Evolutionary conservation across 2,113 vertebrate genomes (phyloP).

Genomic region (Gasterosteus aculeatus): DNA sequence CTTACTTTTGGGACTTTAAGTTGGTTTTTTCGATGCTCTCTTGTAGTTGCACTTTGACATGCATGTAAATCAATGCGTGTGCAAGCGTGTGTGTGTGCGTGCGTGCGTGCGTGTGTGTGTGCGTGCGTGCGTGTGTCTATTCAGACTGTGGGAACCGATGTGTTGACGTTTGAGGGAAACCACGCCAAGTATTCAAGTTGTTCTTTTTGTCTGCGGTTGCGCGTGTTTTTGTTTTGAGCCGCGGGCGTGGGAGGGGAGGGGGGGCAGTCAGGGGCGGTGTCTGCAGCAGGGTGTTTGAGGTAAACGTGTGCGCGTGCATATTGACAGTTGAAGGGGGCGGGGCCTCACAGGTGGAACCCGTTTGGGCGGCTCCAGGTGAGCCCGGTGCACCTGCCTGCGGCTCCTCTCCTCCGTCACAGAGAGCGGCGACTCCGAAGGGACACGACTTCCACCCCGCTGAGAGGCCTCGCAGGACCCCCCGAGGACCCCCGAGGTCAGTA

Average conservation of each 20-base stretch:
- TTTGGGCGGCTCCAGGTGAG: slow-evolving; percentile 59
- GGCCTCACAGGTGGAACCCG: slow-evolving; percentile 66
- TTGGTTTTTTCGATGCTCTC: too few relatives aligned
- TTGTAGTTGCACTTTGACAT: too few relatives aligned
- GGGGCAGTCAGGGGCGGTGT: slow-evolving; percentile 58
- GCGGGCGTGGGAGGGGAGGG: too few relatives aligned
- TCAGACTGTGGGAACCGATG: not conserved
- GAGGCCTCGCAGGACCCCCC: too few relatives aligned
- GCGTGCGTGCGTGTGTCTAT: not conserved
- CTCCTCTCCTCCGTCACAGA: slow-evolving; percentile 22
- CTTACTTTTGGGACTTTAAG: not conserved
- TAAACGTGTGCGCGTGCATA: slow-evolving; percentile 1
- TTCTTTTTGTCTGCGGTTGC: not conserved
- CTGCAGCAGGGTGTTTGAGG: slow-evolving; percentile 16
- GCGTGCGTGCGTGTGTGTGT: not conserved
- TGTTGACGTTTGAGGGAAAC: not conserved
- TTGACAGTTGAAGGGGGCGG: slow-evolving; percentile 26
- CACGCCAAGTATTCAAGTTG: not conserved
- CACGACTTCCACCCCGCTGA: not conserved
- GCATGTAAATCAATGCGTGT: too few relatives aligned
- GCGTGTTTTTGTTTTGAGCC: slow-evolving; percentile 30
- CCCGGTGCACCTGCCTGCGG: slow-evolving; percentile 20
- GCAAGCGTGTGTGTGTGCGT: not conserved
- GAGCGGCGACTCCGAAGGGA: not conserved
- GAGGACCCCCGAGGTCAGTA: slow-evolving; percentile 43